These are phyloP conservation scores for Drosophila pegasa DNA, from an alignment of 2,888 invertebrate genomes.

Conservation along the genomic window DNA sequence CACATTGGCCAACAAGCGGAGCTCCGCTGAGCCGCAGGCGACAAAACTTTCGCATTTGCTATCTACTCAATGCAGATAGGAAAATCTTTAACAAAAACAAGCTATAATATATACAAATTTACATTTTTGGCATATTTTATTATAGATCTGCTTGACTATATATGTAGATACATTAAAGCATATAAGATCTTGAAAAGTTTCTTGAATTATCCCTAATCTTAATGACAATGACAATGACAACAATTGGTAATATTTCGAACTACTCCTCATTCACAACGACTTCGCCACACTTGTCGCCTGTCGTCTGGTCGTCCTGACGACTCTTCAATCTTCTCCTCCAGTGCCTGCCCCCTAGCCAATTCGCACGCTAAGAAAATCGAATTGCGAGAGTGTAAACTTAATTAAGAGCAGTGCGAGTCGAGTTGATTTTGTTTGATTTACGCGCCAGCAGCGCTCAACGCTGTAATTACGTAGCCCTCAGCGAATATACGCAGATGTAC, in stretches of 20 bases:
- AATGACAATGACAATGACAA: too few species aligned
- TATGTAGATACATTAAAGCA: too few species aligned
- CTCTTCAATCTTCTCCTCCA: background rate
- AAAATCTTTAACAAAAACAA: background rate
- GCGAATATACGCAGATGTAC: constrained; percentile 7
- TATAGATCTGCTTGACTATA: too few species aligned
- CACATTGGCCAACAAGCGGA: constrained; percentile 28
- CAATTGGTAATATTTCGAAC: too few species aligned
- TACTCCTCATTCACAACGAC: too few species aligned
- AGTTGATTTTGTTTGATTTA: constrained; percentile 78
- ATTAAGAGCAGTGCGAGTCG: constrained; percentile 62
- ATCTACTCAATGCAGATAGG: background rate
- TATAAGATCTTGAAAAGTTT: too few species aligned
- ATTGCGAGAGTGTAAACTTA: constrained; percentile 76
- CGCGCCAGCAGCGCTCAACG: constrained; percentile 59
- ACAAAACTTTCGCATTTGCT: constrained; percentile 14
- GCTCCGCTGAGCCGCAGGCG: constrained; percentile 20
- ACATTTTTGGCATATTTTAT: background rate
- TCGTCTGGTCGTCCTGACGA: constrained; percentile 24
- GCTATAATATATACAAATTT: background rate
- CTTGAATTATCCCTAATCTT: too few species aligned
- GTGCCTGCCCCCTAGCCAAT: background rate
- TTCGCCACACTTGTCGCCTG: constrained; percentile 39
- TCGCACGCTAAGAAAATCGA: constrained; percentile 55
- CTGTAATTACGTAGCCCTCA: constrained; percentile 61